Percentiles rank a stretch among this genome's conserved stretches.
These are phyloP conservation scores for Scartelaos histophorus DNA, from an alignment of 2,113 vertebrate genomes.

Conservation along the genomic window DNA sequence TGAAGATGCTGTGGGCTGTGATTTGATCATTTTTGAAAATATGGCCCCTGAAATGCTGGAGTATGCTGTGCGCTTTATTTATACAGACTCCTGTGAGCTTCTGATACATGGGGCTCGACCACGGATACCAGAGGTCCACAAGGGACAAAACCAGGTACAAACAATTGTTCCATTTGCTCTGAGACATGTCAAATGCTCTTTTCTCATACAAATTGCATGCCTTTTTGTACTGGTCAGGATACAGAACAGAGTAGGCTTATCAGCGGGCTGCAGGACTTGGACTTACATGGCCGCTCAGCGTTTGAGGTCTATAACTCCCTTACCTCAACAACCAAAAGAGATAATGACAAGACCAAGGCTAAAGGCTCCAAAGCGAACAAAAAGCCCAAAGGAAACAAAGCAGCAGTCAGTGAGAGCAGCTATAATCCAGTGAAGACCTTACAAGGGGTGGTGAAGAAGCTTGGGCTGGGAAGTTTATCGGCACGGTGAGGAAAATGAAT, in stretches of 20 bases:
- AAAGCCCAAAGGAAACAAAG: slow-evolving; percentile 82
- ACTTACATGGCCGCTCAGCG: slow-evolving; percentile 79
- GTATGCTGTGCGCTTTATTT: slow-evolving; percentile 88
- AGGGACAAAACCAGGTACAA: slow-evolving; percentile 62
- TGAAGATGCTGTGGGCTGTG: slow-evolving; percentile 88
- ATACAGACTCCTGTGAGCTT: slow-evolving; percentile 92
- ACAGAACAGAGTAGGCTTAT: slow-evolving; percentile 79
- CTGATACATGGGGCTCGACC: slow-evolving; percentile 84
- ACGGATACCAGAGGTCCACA: slow-evolving; percentile 62
- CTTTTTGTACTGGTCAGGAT: slow-evolving; percentile 33
- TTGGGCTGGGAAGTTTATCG: slow-evolving; percentile 84
- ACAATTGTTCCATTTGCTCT: neutral
- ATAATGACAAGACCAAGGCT: slow-evolving; percentile 82
- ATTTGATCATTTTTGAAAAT: slow-evolving; percentile 88
- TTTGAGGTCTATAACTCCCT: slow-evolving; percentile 86
- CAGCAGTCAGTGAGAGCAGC: slow-evolving; percentile 66
- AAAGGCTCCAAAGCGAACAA: slow-evolving; percentile 82
- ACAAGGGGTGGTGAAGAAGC: slow-evolving; percentile 88
- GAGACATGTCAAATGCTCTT: neutral
- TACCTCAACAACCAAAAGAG: slow-evolving; percentile 65
- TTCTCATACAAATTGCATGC: neutral
- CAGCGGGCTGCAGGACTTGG: slow-evolving; percentile 84
- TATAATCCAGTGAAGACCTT: slow-evolving; percentile 87
- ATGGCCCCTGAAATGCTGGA: slow-evolving; percentile 87
- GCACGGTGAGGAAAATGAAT: slow-evolving; percentile 77